Conservation (phyloP, 2,888 invertebrate species). For the Dusona sp. region DNA sequence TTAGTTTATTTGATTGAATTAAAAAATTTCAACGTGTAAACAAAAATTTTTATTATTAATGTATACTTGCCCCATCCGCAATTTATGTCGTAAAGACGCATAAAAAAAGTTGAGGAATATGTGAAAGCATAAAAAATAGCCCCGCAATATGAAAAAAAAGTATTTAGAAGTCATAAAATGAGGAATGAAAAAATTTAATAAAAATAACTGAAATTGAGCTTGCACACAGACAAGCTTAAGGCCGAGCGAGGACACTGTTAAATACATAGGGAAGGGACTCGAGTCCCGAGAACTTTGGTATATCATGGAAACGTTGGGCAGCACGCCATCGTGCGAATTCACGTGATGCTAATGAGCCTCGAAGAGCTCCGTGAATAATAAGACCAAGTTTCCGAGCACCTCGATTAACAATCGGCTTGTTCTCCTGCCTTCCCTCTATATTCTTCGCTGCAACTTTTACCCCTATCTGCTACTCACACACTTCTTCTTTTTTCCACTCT, state of each 20-base stretch:
- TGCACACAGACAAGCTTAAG: background rate
- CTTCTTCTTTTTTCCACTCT: conserved; percentile 15
- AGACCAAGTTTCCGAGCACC: conserved; percentile 65
- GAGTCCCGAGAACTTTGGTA: conserved; percentile 64
- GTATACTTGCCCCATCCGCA: too few relatives aligned
- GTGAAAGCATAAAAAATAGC: background rate
- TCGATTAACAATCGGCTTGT: conserved; percentile 70
- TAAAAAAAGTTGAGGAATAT: background rate
- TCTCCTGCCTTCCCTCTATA: conserved; percentile 25
- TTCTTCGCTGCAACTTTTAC: conserved; percentile 31
- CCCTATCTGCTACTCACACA: conserved; percentile 22
- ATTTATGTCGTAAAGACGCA: background rate
- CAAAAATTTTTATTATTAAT: background rate
- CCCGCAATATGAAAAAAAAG: background rate
- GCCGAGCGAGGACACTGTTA: conserved; percentile 18
- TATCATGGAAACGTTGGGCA: conserved; percentile 61
- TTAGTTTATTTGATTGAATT: background rate
- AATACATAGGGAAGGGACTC: conserved; percentile 28
- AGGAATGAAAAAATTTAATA: conserved; percentile 1
- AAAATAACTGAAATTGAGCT: background rate
- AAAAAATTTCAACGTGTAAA: background rate
- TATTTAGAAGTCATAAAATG: background rate
- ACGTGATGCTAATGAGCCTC: conserved; percentile 69
- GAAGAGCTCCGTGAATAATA: conserved; percentile 66
- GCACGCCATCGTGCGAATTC: conserved; percentile 68